A percentile compares a stretch with the other conserved stretches of the same genome.
Conservation (phyloP, 1,140 invertebrate species). For the Trichomalopsis sarcophagae region DNA sequence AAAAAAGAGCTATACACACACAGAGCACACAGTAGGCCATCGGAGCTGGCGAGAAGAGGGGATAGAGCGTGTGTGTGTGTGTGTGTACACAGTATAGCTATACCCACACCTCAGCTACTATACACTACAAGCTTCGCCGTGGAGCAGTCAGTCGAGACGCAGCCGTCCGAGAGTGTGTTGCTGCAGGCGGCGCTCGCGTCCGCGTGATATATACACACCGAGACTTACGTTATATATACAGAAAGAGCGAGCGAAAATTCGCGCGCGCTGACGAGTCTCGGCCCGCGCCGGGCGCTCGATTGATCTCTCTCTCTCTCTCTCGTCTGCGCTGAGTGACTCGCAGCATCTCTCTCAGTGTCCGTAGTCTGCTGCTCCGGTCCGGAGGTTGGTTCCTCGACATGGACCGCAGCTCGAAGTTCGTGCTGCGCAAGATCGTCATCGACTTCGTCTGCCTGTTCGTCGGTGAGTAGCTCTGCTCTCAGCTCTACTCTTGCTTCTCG, state of each 20-base stretch:
- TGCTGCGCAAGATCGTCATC: constrained; percentile 63
- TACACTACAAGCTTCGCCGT: neutral
- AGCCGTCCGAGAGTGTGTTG: neutral
- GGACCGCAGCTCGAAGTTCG: constrained; percentile 62
- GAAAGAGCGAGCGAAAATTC: neutral
- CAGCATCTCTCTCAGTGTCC: neutral
- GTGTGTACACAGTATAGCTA: neutral
- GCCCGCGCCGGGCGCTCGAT: neutral
- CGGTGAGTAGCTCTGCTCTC: constrained; percentile 54
- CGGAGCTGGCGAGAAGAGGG: neutral
- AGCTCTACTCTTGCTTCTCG: neutral
- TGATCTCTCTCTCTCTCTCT: neutral
- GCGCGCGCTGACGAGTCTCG: constrained; percentile 12
- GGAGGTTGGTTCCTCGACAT: constrained; percentile 50
- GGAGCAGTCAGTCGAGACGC: neutral
- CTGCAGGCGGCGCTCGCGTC: neutral
- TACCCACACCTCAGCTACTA: too few relatives aligned
- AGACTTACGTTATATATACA: neutral
- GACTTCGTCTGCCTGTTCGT: constrained; percentile 62
- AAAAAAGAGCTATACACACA: constrained; percentile 5
- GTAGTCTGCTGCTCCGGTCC: neutral
- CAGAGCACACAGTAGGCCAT: neutral
- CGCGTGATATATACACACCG: neutral
- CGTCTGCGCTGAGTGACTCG: neutral
- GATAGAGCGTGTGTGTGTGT: neutral